Evolutionary conservation across 2,888 invertebrate species (phyloP), one percentile per base, ranked within the genome.

Genomic region (Amphipoea lucens): DNA sequence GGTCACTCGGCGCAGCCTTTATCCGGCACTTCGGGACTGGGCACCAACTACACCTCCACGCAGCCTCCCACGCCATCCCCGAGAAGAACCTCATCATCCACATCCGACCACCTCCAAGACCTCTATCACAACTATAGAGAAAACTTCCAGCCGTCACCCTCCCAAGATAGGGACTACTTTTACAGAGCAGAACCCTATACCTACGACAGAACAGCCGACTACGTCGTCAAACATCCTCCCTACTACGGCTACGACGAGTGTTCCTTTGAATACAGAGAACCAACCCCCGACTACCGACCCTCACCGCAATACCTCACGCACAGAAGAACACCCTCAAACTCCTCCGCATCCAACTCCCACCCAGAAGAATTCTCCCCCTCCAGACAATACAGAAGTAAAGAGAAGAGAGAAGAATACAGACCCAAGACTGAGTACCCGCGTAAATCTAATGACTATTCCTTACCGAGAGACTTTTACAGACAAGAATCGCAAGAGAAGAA

Each of bases 251-350:
- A 96, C 91, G 96, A 96, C 69, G 96, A 96, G 66, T 94, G 94
- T 86, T 93, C 95, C 0, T 96, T 93, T 88, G 96, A 96, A 4
- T 96, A 94, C 76, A 89, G 96, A 14, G 96, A 96, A 70, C 94
- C 96, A 0, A 90, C 95, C 0, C 94, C 95, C 0, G 96, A 96
- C 42, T 96, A 95, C 83, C 82, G 95, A 76, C 94, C 94, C 0
- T 82, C 93, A 5, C 94, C 92, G 0, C 94, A 93, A 14, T 97
- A 96, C 89, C 94, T 95, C 60, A 94, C 97, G 0, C 99, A 99
- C 94, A 97, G 98, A 88, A 97, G 99, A 78, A 98, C 98, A 0
- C 98, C 98, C 0, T 98, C 98, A 0, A 98, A 98, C 91, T 98
- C 98, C 7, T 98, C 98, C 0, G 97, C 96, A 0, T 95, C 97